Base-by-base conservation (phyloP, 2,888 invertebrate species). In the Acronicta leporina region DNA sequence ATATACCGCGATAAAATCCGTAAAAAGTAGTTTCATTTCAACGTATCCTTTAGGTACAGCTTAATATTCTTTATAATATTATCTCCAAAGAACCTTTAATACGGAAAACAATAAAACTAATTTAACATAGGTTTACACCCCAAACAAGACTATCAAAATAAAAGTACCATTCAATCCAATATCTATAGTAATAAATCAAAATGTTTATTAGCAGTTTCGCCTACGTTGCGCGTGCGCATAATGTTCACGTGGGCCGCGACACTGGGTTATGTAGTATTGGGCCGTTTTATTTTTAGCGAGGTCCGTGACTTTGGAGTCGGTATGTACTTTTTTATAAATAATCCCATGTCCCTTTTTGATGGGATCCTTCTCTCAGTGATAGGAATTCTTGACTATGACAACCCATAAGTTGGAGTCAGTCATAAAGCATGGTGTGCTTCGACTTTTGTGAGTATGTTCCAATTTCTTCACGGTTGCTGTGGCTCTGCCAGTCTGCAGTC, bases 161-260 rank as follows among this genome's bases (percentile, higher is more conserved):
- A 75, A 53, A 62, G 47, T n/a, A 49, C 43, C 62, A 68, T 68
- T 62, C 60, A 72, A 65, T 45, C 44, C 38, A 44, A 69, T 62
- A 82, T 75, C 69, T 77, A 59, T 50, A 42, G 70, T 46, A 56
- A 57, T 82, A 80, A 73, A 73, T 82, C 80, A 77, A 71, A 73
- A 65, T 46, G 49, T 77, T 82, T 81, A 80, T 75, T 77, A 73
- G 72, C 67, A 61, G 72, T 70, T 67, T 75, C 81, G 80, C 82
- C 80, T 81, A 82, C 82, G 77, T 73, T 54, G 62, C 41, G 64
- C 51, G n/a, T 40, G 44, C 44, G 58, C 61, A 57, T 69, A 70
- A 73, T 63, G 64, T 63, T 41, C 43, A 76, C 63, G 81, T 80
- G 79, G 79, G 75, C 14, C 52, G 77, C 63, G 60, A 50, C 40